Evolutionary conservation across 1,140 invertebrate species (phyloP), one percentile per base, ranked within the genome.

Genomic region (Neodiprion virginianus): DNA sequence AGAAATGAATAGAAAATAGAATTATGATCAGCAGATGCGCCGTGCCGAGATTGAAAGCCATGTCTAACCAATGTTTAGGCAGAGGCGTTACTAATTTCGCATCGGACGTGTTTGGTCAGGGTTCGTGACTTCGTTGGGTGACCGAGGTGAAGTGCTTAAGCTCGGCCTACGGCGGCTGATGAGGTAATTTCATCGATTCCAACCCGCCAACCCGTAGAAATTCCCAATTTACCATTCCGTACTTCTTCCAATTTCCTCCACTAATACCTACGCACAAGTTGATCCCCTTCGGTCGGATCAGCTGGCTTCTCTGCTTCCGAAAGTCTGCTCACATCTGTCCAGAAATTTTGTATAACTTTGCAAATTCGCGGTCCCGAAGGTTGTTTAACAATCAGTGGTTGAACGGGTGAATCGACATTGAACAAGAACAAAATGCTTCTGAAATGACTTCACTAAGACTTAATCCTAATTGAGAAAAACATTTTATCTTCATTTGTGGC

Each of bases 291-390:
- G 2, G 28, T 40, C 28, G 28, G 28, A 2, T 40, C 28, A 40
- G 28, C 5, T 40, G 5, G 28, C 28, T 40, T 40, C 5, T 5
- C 28, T 40, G 28, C 28, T 40, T 40, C 28, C 28, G 28, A 40
- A 40, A 40, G 2, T 40, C 28, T 3, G 28, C 28, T 40, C 28
- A 40, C 28, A 40, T 40, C 28, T 40, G 28, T 40, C 28, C 28
- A 3, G 28, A 40, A 40, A 40, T 40, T 40, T 40, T 40, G 28
- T 40, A 40, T 3, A 40, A 40, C 28, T 40, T 40, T 40, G 28
- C 5, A 40, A 1, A 40, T 40, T 40, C 1, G 5, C 28, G 28
- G 69, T 76, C 74, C 78, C 75, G 77, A 79, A 81, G 79, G 77
- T 79, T 65, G 17, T 21, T 21, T 0, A 72, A 77, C 75, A 79